Evolutionary conservation across 1,140 invertebrate genomes (phyloP).

Genomic region (Oreohelix idahoensis): DNA sequence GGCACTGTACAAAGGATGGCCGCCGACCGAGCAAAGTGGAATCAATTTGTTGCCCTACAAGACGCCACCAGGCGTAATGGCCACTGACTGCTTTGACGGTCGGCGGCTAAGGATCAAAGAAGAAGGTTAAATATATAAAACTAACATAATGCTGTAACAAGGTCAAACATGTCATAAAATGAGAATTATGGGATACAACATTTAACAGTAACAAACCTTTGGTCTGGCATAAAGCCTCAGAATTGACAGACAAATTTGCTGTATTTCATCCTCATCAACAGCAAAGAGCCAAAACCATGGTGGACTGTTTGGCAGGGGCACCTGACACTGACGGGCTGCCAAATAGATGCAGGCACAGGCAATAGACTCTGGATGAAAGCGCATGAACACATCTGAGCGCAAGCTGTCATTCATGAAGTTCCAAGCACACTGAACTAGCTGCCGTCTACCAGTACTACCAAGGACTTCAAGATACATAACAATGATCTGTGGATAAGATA

Average conservation of each 20-base stretch:
- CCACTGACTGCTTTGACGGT: no score
- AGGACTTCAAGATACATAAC: slow-evolving; percentile 94
- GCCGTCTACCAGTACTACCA: slow-evolving; percentile 86
- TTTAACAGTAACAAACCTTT: slow-evolving; percentile 57
- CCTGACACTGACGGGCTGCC: slow-evolving; percentile 87
- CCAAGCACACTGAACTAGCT: slow-evolving; percentile 94
- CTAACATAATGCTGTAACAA: background rate
- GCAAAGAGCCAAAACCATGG: slow-evolving; percentile 91
- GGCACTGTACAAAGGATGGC: no score
- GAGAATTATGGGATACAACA: background rate
- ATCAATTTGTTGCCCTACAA: no score
- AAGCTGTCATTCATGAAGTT: slow-evolving; percentile 99
- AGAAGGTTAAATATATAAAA: background rate
- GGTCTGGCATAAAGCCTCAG: slow-evolving; percentile 83
- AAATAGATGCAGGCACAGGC: slow-evolving; percentile 98
- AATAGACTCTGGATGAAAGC: slow-evolving; percentile 96
- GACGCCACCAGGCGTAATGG: no score
- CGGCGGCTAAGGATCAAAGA: no score
- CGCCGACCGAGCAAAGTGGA: no score
- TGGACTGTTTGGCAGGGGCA: slow-evolving; percentile 88
- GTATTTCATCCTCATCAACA: slow-evolving; percentile 86
- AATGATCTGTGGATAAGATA: slow-evolving; percentile 81
- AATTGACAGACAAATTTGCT: slow-evolving; percentile 88
- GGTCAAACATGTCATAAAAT: background rate
- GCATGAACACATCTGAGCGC: slow-evolving; percentile 95